A percentile compares a stretch with the other conserved stretches of the same genome.
Conservation (phyloP, 2,888 invertebrate species). For the Leptopterna dolabrata region DNA sequence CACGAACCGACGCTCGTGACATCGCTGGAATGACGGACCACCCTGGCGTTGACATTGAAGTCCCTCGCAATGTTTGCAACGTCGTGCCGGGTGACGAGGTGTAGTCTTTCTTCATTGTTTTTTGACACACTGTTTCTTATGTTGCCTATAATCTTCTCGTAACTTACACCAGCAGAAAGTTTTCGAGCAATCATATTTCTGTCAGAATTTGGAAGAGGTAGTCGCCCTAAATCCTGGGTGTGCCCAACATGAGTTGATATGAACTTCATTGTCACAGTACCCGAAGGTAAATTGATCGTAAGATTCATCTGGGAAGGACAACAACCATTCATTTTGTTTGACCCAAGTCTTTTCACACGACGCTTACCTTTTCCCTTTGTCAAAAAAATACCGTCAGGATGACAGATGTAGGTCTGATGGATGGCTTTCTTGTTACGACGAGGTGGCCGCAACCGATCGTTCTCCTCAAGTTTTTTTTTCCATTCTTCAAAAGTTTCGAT, state of each 20-base stretch:
- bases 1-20: neutral
- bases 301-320: conserved; percentile 23
- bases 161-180: conserved; percentile 7
- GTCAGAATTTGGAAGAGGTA: neutral
- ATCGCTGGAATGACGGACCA: neutral
- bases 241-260: conserved; percentile 23
- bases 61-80: conserved; percentile 22
- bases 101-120: neutral
- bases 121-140: neutral
- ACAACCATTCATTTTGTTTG: conserved; percentile 38
- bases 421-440: neutral
- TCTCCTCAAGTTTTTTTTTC: neutral
- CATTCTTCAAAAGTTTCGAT: neutral
- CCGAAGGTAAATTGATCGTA: neutral
- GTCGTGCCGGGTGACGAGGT: conserved; percentile 29
- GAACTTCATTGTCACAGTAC: neutral
- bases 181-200: conserved; percentile 24
- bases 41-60: neutral
- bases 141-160: neutral
- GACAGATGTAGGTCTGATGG: neutral
- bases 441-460: neutral
- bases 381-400: conserved; percentile 14
- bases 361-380: conserved; percentile 1
- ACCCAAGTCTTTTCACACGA: neutral
- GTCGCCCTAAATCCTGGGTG: neutral